A percentile compares a stretch with the other conserved stretches of the same genome.
Evolutionary conservation across 2,797 vertebrate genomes (phyloP).

Genomic region (Salmo trutta): DNA sequence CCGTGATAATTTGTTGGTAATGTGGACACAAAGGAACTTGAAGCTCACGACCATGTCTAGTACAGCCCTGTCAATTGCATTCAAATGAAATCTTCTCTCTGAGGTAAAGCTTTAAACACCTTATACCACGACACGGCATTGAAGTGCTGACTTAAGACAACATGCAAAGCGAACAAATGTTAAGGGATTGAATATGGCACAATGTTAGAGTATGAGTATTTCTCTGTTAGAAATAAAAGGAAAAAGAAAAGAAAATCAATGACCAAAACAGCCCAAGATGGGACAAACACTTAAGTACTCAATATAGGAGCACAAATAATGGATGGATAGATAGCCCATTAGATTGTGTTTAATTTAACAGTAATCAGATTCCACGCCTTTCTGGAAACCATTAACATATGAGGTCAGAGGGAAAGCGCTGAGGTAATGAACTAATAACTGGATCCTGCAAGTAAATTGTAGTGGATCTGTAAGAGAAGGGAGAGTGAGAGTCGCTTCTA

Average conservation of each 20-base stretch:
- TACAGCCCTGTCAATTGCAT: background rate
- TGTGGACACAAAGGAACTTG: background rate
- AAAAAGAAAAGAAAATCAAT: slow-evolving; percentile 38
- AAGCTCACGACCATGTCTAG: background rate
- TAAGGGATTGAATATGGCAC: background rate
- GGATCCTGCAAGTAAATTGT: slow-evolving; percentile 42
- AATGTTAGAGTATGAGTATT: background rate
- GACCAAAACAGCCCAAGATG: slow-evolving; percentile 20
- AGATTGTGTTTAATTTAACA: slow-evolving; percentile 43
- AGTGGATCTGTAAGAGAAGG: slow-evolving; percentile 4
- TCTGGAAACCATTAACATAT: slow-evolving; percentile 47
- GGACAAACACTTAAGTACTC: slow-evolving; percentile 44
- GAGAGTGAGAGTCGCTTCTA: slow-evolving; percentile 5
- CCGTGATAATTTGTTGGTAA: too few species aligned
- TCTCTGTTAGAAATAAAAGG: background rate
- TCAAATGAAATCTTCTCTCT: background rate
- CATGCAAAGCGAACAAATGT: background rate
- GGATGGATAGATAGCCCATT: slow-evolving; percentile 49
- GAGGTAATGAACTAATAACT: slow-evolving; percentile 48
- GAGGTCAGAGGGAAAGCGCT: slow-evolving; percentile 41
- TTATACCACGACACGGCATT: slow-evolving; percentile 17
- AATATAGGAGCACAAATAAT: slow-evolving; percentile 48
- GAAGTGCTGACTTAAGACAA: slow-evolving; percentile 24
- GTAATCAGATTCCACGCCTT: slow-evolving; percentile 47
- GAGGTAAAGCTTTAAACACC: slow-evolving; percentile 21